A percentile compares a stretch with the other conserved stretches of the same genome.
Conservation (phyloP, 2,888 invertebrate species). For the Congeria kusceri region DNA sequence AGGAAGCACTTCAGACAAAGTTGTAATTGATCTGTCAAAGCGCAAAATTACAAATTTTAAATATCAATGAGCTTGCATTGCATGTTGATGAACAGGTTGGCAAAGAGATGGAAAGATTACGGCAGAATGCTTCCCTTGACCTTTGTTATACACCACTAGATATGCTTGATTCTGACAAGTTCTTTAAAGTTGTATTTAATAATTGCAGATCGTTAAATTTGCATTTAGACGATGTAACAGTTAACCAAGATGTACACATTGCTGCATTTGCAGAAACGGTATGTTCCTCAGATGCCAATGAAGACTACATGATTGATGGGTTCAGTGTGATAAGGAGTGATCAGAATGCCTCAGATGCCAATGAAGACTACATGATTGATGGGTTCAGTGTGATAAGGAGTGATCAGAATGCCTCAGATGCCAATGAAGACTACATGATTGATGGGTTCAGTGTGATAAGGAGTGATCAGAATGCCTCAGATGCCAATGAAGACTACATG, state of each 20-base stretch:
- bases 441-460: too few species aligned
- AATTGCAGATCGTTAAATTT: slow-evolving; percentile 33
- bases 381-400: too few species aligned
- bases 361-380: too few species aligned
- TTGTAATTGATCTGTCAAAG: slow-evolving; percentile 29
- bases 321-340: too few species aligned
- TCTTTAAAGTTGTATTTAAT: slow-evolving; percentile 40
- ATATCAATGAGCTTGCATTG: slow-evolving; percentile 49
- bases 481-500: too few species aligned
- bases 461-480: too few species aligned
- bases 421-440: too few species aligned
- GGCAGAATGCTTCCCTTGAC: slow-evolving; percentile 25
- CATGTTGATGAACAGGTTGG: slow-evolving; percentile 42
- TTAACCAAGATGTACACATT: slow-evolving; percentile 18
- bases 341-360: too few species aligned
- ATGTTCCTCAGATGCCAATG: too few species aligned
- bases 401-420: too few species aligned
- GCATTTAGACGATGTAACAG: slow-evolving; percentile 29
- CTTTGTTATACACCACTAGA: slow-evolving; percentile 37
- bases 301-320: too few species aligned
- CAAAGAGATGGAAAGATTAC: slow-evolving; percentile 46
- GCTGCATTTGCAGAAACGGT: slow-evolving; percentile 37
- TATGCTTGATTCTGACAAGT: slow-evolving; percentile 6
- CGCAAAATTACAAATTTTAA: slow-evolving; percentile 42
- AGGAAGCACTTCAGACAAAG: slow-evolving; percentile 47